phyloP scores from a whole-genome alignment of 2,888 invertebrate genomes.

The Ashinkailepas kermadecensis region DNA sequence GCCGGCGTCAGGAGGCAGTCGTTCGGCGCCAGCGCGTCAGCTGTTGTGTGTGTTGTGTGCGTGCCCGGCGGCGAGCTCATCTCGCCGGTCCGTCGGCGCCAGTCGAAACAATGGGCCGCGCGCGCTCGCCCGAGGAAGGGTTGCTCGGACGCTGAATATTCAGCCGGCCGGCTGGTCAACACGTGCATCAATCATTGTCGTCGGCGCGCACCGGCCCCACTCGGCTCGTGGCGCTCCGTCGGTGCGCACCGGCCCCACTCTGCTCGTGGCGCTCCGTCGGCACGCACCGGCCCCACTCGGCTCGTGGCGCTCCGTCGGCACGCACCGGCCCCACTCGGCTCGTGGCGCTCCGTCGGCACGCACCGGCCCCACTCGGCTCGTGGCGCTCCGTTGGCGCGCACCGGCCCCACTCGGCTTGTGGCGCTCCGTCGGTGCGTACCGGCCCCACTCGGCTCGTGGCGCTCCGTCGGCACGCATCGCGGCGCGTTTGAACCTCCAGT shows the following conservation, averaged over 20 bases:
- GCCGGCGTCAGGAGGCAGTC: not conserved
- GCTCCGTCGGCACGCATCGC: too few relatives aligned
- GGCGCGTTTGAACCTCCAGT: too few relatives aligned
- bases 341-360: not conserved
- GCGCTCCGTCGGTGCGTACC: not conserved
- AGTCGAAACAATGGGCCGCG: not conserved
- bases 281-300: too few relatives aligned
- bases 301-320: too few relatives aligned
- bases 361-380: too few relatives aligned
- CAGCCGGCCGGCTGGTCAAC: not conserved
- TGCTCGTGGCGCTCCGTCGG: too few relatives aligned
- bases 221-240: too few relatives aligned
- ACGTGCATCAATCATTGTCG: conserved; percentile 6
- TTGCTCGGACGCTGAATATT: not conserved
- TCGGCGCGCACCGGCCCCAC: not conserved
- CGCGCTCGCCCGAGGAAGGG: not conserved
- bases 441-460: too few relatives aligned
- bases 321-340: too few relatives aligned
- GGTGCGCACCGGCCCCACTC: too few relatives aligned
- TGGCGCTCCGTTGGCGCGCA: not conserved
- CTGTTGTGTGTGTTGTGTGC: too few relatives aligned
- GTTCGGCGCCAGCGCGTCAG: not conserved
- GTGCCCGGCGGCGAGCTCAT: not conserved
- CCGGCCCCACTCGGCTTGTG: too few relatives aligned
- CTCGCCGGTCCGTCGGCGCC: not conserved